phyloP scores from a whole-genome alignment of 2,888 invertebrate genomes.

The Barypeithes pellucidus region DNA sequence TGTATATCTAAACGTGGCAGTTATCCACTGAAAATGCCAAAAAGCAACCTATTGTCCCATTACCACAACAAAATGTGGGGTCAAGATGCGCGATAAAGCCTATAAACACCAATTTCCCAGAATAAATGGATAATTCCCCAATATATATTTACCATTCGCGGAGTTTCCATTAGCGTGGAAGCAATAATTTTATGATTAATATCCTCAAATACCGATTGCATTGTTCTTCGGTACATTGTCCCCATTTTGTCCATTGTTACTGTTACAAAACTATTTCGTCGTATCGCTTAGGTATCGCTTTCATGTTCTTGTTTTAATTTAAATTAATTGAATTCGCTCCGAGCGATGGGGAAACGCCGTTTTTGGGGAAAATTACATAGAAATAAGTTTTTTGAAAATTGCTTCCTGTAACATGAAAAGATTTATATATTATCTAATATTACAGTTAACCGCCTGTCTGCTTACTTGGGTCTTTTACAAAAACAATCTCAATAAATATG shows the following conservation, averaged over 20 bases:
- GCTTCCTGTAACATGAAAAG: too few species aligned
- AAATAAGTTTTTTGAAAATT: too few species aligned
- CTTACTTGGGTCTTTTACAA: too few species aligned
- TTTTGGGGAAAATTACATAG: neutral
- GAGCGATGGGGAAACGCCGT: neutral
- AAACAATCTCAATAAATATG: too few species aligned
- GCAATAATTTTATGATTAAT: constrained; percentile 54
- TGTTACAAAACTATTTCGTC: constrained; percentile 41
- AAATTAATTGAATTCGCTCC: constrained; percentile 15
- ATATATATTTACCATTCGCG: constrained; percentile 43
- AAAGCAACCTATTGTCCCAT: constrained; percentile 6
- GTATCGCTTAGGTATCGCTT: constrained; percentile 31
- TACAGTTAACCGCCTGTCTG: too few species aligned
- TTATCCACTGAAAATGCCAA: constrained; percentile 1
- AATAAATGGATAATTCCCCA: constrained; percentile 35
- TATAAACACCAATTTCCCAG: constrained; percentile 35
- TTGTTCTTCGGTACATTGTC: constrained; percentile 47
- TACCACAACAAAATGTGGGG: constrained; percentile 34
- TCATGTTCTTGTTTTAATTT: neutral
- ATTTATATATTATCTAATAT: too few species aligned
- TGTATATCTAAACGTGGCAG: neutral
- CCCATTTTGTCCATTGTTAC: constrained; percentile 49
- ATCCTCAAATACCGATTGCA: constrained; percentile 48
- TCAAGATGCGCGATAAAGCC: constrained; percentile 33
- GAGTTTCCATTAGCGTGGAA: constrained; percentile 50